Percentiles rank a stretch among this genome's conserved stretches.
Conservation (phyloP, 2,113 vertebrate genomes). For the Malurus alboscapulatus region DNA sequence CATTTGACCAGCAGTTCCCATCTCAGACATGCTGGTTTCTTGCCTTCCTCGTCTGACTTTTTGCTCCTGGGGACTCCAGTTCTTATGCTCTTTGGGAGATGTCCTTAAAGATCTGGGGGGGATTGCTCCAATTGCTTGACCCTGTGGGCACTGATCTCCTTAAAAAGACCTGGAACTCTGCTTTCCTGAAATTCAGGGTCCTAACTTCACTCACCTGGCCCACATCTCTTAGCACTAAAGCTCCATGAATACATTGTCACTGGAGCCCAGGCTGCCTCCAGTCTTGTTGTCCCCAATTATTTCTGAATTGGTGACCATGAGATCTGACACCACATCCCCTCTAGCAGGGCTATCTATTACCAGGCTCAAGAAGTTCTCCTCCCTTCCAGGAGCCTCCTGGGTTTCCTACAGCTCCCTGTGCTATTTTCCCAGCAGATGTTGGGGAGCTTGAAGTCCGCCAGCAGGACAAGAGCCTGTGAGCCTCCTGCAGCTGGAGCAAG, state of each 20-base stretch:
- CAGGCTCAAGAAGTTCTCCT: neutral
- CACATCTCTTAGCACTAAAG: neutral
- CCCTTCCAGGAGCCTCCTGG: neutral
- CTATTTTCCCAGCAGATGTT: neutral
- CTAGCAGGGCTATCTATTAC: neutral
- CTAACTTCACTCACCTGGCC: neutral
- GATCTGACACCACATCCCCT: neutral
- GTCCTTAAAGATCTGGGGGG: neutral
- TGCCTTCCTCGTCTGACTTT: neutral
- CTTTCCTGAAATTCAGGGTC: neutral
- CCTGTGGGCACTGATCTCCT: neutral
- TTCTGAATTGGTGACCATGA: neutral
- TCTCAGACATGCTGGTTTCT: neutral
- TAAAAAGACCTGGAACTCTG: neutral
- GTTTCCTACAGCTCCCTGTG: neutral
- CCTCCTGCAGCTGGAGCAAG: neutral
- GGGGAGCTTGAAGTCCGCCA: neutral
- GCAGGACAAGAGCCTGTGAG: neutral
- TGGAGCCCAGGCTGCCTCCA: neutral
- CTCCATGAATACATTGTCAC: too few relatives aligned
- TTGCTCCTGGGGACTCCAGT: fast-evolving
- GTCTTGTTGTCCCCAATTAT: neutral
- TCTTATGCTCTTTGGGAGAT: neutral
- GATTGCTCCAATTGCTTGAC: neutral
- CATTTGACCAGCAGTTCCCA: neutral